Conservation (phyloP, 1,140 invertebrate species). For the Trichogramma pretiosum region DNA sequence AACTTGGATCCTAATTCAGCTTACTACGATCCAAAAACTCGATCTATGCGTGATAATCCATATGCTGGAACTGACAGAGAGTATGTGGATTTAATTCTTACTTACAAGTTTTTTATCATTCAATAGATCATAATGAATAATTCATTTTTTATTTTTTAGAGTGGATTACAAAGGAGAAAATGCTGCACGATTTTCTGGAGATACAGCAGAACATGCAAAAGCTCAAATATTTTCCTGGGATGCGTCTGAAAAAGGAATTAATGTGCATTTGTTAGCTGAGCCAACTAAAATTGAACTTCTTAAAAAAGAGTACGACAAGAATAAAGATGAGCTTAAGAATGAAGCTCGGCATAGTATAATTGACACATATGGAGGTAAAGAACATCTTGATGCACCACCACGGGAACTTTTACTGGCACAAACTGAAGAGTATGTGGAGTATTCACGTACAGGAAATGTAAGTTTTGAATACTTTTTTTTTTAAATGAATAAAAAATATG, state of each 20-base stretch:
- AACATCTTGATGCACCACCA: slow-evolving; percentile 81
- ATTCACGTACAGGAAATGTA: slow-evolving; percentile 85
- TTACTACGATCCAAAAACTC: slow-evolving; percentile 97
- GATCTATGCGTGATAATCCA: slow-evolving; percentile 98
- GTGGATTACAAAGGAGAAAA: slow-evolving; percentile 93
- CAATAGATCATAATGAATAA: slow-evolving; percentile 9
- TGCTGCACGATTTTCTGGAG: slow-evolving; percentile 87
- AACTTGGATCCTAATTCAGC: slow-evolving; percentile 96
- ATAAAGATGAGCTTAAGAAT: slow-evolving; percentile 79
- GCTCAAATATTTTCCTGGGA: slow-evolving; percentile 98
- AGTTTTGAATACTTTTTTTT: not conserved
- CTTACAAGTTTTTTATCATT: too few relatives aligned
- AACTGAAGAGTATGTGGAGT: slow-evolving; percentile 93
- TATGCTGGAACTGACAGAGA: slow-evolving; percentile 62
- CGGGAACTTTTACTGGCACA: slow-evolving; percentile 83
- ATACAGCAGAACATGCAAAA: slow-evolving; percentile 80
- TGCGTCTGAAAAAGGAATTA: slow-evolving; percentile 84
- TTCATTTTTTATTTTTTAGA: slow-evolving; percentile 41
- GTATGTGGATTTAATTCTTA: slow-evolving; percentile 42
- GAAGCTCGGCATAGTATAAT: slow-evolving; percentile 62
- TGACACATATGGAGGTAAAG: slow-evolving; percentile 83
- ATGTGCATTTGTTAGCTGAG: slow-evolving; percentile 93
- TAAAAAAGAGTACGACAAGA: slow-evolving; percentile 81
- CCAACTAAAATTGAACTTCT: slow-evolving; percentile 93
- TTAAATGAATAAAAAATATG: not conserved